Percentiles rank a stretch among this genome's conserved stretches.
phyloP scores from a whole-genome alignment of 1,140 invertebrate species.

The Anastatus disparis region DNA sequence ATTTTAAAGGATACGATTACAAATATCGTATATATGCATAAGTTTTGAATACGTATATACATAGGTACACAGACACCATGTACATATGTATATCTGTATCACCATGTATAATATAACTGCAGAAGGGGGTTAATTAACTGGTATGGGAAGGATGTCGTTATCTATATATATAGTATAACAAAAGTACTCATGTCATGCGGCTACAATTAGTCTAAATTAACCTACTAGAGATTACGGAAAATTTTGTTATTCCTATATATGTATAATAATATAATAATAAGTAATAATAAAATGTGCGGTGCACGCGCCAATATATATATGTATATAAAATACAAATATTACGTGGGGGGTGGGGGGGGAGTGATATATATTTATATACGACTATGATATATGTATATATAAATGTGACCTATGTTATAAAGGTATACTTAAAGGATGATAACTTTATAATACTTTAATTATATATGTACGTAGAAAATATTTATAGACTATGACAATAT shows the following conservation, averaged over 20 bases:
- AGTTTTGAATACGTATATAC: neutral
- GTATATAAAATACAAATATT: neutral
- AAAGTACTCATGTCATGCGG: conserved; percentile 36
- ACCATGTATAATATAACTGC: neutral
- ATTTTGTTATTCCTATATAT: conserved; percentile 18
- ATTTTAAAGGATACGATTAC: conserved; percentile 4
- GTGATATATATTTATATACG: too few relatives aligned
- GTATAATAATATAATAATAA: conserved; percentile 12
- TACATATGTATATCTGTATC: too few relatives aligned
- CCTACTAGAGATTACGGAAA: conserved; percentile 26
- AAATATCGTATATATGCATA: neutral
- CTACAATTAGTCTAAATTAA: conserved; percentile 37
- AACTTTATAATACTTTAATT: neutral
- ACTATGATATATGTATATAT: conserved; percentile 33
- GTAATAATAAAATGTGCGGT: conserved; percentile 26
- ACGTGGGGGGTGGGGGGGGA: conserved; percentile 31
- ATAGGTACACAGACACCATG: too few relatives aligned
- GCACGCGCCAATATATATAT: conserved; percentile 18
- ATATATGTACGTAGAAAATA: neutral
- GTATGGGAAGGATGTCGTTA: conserved; percentile 3
- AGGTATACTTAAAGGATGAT: conserved; percentile 17
- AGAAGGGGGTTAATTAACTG: conserved; percentile 32
- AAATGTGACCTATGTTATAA: conserved; percentile 25
- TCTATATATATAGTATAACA: conserved; percentile 8
- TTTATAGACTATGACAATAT: conserved; percentile 20